phyloP scores from a whole-genome alignment of 1,140 invertebrate genomes.

The Musca domestica region DNA sequence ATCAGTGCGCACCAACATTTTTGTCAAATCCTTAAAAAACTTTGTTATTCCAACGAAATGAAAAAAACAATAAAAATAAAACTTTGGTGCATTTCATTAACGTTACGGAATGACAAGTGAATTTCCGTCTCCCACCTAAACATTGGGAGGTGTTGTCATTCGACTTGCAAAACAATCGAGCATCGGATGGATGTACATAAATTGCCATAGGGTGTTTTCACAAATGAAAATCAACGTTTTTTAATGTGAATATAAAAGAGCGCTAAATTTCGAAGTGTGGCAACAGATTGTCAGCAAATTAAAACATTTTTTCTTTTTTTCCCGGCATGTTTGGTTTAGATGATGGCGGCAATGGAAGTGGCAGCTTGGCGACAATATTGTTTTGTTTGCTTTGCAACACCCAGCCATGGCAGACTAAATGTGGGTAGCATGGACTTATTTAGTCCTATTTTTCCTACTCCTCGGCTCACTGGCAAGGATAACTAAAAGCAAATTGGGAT shows the following conservation, averaged over 20 bases:
- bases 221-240: conserved; percentile 7
- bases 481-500: not conserved
- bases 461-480: not conserved
- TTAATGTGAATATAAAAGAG: conserved; percentile 26
- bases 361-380: not conserved
- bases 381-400: not conserved
- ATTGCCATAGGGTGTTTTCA: not conserved
- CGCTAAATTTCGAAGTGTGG: conserved; percentile 11
- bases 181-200: not conserved
- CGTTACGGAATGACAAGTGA: not conserved
- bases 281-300: conserved; percentile 12
- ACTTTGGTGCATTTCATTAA: not conserved
- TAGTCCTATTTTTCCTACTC: not conserved
- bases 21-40: not conserved
- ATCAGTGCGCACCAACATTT: not conserved
- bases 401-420: not conserved
- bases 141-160: not conserved
- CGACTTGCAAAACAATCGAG: not conserved
- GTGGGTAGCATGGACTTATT: not conserved
- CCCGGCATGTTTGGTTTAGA: not conserved
- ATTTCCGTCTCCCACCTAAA: not conserved
- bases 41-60: conserved; percentile 27
- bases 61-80: conserved; percentile 27
- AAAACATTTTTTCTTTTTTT: conserved; percentile 8
- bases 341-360: not conserved